These are phyloP conservation scores for Dendrolimus punctatus DNA, from an alignment of 1,140 invertebrate genomes.

Conservation along the genomic window DNA sequence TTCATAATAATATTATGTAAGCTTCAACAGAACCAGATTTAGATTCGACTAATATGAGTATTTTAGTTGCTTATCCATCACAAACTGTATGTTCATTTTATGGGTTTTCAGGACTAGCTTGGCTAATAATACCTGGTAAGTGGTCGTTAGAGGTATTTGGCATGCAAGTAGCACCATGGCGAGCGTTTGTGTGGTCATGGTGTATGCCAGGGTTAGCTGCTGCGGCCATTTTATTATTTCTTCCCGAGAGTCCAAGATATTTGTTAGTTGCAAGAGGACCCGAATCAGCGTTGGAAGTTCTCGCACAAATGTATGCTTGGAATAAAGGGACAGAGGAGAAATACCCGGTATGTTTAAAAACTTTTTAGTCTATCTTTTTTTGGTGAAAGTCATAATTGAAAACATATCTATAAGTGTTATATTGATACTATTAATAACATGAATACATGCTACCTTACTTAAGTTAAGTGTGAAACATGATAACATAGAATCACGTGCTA, in stretches of 20 bases:
- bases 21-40: too few relatives aligned
- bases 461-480: too few relatives aligned
- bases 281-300: constrained; percentile 73
- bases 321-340: constrained; percentile 24
- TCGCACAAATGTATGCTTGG: constrained; percentile 75
- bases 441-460: too few relatives aligned
- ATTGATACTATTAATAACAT: too few relatives aligned
- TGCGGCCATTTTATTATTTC: constrained; percentile 65
- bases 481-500: too few relatives aligned
- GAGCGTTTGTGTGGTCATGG: constrained; percentile 74
- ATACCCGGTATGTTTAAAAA: constrained; percentile 35
- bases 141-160: constrained; percentile 52
- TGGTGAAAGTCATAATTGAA: too few relatives aligned
- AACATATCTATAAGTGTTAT: too few relatives aligned
- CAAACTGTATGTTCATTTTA: too few relatives aligned
- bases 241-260: constrained; percentile 86
- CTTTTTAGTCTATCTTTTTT: not conserved
- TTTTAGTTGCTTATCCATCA: too few relatives aligned
- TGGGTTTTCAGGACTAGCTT: constrained; percentile 72
- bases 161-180: constrained; percentile 74
- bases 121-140: constrained; percentile 74
- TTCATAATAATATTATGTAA: too few relatives aligned
- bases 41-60: too few relatives aligned
- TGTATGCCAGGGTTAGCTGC: constrained; percentile 71
- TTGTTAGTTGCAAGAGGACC: constrained; percentile 74